A percentile compares a stretch with the other conserved stretches of the same genome.
Conservation (phyloP, 2,888 invertebrate genomes). For the Opisthograptis luteolata region DNA sequence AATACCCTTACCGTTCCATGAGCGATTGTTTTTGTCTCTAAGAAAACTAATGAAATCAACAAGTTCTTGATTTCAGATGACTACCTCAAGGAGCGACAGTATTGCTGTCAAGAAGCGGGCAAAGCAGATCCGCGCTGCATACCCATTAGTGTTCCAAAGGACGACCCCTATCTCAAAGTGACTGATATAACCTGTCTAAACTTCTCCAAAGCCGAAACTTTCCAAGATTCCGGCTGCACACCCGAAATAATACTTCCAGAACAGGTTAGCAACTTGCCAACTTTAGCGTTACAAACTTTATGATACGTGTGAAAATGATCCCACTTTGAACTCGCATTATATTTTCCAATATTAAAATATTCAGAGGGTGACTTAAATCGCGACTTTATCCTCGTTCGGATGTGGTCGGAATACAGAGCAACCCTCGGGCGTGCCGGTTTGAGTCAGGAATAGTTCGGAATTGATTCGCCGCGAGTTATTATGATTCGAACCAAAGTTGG, state of each 20-base stretch:
- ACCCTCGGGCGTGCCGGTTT: conserved; percentile 25
- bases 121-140: conserved; percentile 56
- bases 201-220: conserved; percentile 70
- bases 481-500: conserved; percentile 29
- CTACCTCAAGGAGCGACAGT: conserved; percentile 50
- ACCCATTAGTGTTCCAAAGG: conserved; percentile 60
- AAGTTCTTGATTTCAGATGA: conserved; percentile 52
- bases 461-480: conserved; percentile 31
- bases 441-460: conserved; percentile 30
- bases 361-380: conserved; percentile 43
- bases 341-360: conserved; percentile 47
- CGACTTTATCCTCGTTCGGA: conserved; percentile 38
- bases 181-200: conserved; percentile 69
- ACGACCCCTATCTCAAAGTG: conserved; percentile 69
- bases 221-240: conserved; percentile 65
- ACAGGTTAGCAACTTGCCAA: conserved; percentile 53
- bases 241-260: conserved; percentile 55
- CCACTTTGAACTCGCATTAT: conserved; percentile 41
- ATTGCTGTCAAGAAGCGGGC: conserved; percentile 58
- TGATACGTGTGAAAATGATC: conserved; percentile 46
- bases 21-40: background rate
- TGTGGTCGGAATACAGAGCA: conserved; percentile 43
- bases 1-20: too few species aligned
- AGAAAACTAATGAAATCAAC: conserved; percentile 21
- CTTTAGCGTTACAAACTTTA: conserved; percentile 33